Percentiles rank a stretch among this genome's conserved stretches.
These are phyloP conservation scores for Ommatoiulus sabulosus DNA, from an alignment of 2,888 invertebrate species.

Conservation along the genomic window DNA sequence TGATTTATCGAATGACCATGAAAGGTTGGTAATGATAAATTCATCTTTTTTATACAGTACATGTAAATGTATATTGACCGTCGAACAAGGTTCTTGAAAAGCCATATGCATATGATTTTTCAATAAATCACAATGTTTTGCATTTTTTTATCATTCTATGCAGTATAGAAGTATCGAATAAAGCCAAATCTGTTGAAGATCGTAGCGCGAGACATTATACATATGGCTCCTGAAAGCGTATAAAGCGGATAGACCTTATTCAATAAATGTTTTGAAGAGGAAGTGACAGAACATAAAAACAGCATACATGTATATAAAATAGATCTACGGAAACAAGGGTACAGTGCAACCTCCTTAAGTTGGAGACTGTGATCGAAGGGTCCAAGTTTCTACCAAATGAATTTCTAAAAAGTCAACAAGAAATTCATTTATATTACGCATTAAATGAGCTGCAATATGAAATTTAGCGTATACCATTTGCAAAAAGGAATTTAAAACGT, in stretches of 20 bases:
- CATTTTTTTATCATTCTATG: neutral
- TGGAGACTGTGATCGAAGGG: neutral
- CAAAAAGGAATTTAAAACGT: too few relatives aligned
- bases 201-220: neutral
- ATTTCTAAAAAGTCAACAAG: too few relatives aligned
- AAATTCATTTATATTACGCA: too few relatives aligned
- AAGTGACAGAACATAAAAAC: neutral
- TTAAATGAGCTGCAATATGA: too few relatives aligned
- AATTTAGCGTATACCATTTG: too few relatives aligned
- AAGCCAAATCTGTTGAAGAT: neutral
- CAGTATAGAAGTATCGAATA: neutral
- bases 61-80: neutral
- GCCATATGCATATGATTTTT: neutral
- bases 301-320: neutral
- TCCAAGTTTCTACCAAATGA: neutral
- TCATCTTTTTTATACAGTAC: neutral
- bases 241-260: neutral
- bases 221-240: neutral
- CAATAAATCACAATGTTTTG: neutral
- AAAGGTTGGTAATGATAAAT: neutral
- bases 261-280: neutral
- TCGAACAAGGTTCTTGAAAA: neutral
- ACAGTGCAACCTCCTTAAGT: slow-evolving; percentile 1
- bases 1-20: too few relatives aligned
- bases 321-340: neutral